These are phyloP conservation scores for Heliconius himera DNA, from an alignment of 1,140 invertebrate species.

Conservation along the genomic window DNA sequence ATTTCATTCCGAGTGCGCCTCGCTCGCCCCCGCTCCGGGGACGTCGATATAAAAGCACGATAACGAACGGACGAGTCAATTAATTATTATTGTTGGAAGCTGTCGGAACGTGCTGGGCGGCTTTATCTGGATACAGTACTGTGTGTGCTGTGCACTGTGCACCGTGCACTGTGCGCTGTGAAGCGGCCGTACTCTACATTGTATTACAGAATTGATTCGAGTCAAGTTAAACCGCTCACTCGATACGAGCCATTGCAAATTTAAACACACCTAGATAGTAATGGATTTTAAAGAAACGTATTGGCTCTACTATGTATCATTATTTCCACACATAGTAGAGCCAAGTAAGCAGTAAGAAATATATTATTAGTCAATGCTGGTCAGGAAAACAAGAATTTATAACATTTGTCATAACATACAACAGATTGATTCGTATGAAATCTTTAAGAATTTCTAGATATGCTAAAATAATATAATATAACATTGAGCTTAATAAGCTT, in stretches of 20 bases:
- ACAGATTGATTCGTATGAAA: not conserved
- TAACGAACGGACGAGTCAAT: conserved; percentile 82
- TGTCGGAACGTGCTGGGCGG: conserved; percentile 71
- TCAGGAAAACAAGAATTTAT: not conserved
- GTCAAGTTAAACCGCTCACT: conserved; percentile 28
- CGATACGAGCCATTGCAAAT: conserved; percentile 29
- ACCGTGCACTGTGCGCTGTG: conserved; percentile 49
- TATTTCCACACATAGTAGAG: no score
- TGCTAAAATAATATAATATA: not conserved
- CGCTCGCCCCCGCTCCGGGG: conserved; percentile 75
- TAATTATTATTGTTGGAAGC: conserved; percentile 81
- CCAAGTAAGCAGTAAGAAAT: not conserved
- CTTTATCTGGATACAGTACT: conserved; percentile 68
- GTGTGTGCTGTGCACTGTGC: conserved; percentile 57
- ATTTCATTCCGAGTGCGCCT: conserved; percentile 80
- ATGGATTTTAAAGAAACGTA: not conserved
- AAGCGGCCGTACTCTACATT: conserved; percentile 51
- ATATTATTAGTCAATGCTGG: not conserved
- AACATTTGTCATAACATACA: not conserved
- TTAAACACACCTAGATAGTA: conserved; percentile 3
- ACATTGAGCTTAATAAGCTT: not conserved
- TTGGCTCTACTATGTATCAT: not conserved
- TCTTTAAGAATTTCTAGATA: no score
- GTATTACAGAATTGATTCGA: conserved; percentile 49
- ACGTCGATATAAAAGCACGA: conserved; percentile 81